Evolutionary conservation across 2,797 vertebrate species (phyloP), one percentile per base, ranked within the genome.

Genomic region (Fistularia commersonii): DNA sequence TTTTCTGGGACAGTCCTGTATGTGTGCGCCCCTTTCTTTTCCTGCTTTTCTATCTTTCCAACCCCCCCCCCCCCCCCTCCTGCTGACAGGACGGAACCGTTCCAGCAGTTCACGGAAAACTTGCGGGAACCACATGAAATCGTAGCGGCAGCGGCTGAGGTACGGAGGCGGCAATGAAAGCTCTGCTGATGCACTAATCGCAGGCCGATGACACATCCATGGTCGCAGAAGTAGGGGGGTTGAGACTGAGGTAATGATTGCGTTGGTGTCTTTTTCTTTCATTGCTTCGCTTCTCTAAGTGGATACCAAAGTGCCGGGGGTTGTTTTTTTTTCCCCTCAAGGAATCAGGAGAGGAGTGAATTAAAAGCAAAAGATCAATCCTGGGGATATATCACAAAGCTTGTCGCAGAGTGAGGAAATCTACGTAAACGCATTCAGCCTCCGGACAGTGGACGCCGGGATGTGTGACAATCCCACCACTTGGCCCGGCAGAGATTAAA

Each of bases 111-210:
- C 79, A 48, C 61, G 71, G 76, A 64, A 63, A 79, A 79, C 58
- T 48, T 69, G 60, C 44, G 58, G 61, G 36, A 57, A n/a, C 64
- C 67, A 66, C 67, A 74, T 67, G 42, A 81, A 78, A 75, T 75
- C 72, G 55, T 49, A 60, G 59, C 43, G 57, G 60, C 64, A 70
- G 74, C 59, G 44, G 63, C 56, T 12, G 51, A 55, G 54, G 74
- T 64, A 69, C 41, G 62, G 68, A 69, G 48, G 79, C 58, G 72
- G 54, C 74, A 77, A 81, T 79, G 79, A 73, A 52, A 76, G 63
- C 54, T 74, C 46, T 57, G 50, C 63, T 75, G 70, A 71, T 68
- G 53, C 48, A 57, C 65, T 62, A 56, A 79, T 77, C 62, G 68
- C 59, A 46, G 64, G 57, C 41, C 51, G 34, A 41, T 51, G 55